Percentiles rank a stretch among this genome's conserved stretches.
Evolutionary conservation across 2,797 vertebrate genomes (phyloP).

Genomic region (Helostoma temminkii): DNA sequence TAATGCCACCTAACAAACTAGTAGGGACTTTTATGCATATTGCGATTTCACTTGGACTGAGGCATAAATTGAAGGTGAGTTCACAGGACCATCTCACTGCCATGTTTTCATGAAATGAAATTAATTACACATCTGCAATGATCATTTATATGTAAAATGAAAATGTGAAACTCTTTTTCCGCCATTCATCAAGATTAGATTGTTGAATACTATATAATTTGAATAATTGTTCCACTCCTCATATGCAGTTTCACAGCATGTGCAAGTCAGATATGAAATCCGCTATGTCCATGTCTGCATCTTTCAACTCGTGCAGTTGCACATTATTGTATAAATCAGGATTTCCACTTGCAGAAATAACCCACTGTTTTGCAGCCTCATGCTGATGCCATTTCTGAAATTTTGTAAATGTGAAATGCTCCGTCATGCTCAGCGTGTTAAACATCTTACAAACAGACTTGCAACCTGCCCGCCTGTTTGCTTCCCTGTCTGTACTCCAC

Average conservation of each 20-base stretch:
- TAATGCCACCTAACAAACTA: slow-evolving; percentile 47
- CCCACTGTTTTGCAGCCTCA: slow-evolving; percentile 62
- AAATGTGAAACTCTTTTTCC: background rate
- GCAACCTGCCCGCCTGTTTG: slow-evolving; percentile 79
- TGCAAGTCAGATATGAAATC: slow-evolving; percentile 21
- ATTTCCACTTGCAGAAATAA: slow-evolving; percentile 50
- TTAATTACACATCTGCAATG: background rate
- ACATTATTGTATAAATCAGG: slow-evolving; percentile 53
- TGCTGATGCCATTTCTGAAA: slow-evolving; percentile 64
- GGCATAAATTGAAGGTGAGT: slow-evolving; percentile 18
- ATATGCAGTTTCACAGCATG: slow-evolving; percentile 2
- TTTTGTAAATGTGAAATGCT: slow-evolving; percentile 77
- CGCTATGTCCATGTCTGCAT: slow-evolving; percentile 1
- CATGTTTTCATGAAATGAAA: background rate
- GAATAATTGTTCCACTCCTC: background rate
- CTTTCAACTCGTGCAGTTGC: slow-evolving; percentile 38
- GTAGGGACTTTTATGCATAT: slow-evolving; percentile 31
- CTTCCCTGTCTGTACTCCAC: slow-evolving; percentile 77
- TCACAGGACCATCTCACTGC: slow-evolving; percentile 4
- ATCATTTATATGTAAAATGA: background rate
- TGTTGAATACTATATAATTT: slow-evolving; percentile 8
- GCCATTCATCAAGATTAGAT: background rate
- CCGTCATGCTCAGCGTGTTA: slow-evolving; percentile 77
- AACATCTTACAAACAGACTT: slow-evolving; percentile 79
- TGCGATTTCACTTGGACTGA: slow-evolving; percentile 28